A percentile compares a stretch with the other conserved stretches of the same genome.
phyloP scores from a whole-genome alignment of 2,797 vertebrate genomes.

The Erpetoichthys calabaricus region DNA sequence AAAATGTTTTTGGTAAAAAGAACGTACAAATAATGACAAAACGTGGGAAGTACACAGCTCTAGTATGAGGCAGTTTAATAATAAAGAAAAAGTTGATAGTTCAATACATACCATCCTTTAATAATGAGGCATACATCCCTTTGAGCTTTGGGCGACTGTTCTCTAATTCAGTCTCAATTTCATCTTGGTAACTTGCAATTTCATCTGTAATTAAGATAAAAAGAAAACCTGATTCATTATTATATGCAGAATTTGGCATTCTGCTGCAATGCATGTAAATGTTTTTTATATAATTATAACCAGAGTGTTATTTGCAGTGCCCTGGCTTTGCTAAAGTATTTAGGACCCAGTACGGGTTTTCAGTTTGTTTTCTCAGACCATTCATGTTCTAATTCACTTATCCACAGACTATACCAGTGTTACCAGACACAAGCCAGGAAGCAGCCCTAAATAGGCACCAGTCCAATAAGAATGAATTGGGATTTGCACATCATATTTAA shows the following conservation, averaged over 20 bases:
- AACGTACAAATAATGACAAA: too few species aligned
- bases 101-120: constrained; percentile 51
- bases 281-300: constrained; percentile 6
- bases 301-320: background rate
- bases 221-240: background rate
- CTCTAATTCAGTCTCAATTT: constrained; percentile 82
- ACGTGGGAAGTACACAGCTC: too few species aligned
- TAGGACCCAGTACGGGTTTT: background rate
- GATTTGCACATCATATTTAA: background rate
- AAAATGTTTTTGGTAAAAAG: too few species aligned
- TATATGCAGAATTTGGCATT: background rate
- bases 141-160: constrained; percentile 67
- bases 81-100: too few species aligned
- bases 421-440: background rate
- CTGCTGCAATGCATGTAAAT: too few species aligned
- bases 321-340: background rate
- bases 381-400: too few species aligned
- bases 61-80: too few species aligned
- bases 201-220: constrained; percentile 54
- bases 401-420: background rate
- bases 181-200: constrained; percentile 78
- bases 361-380: too few species aligned
- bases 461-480: background rate
- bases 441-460: background rate
- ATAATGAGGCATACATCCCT: constrained; percentile 65